Evolutionary conservation across 2,888 invertebrate species (phyloP).

Genomic region (Ethmia dodecea): DNA sequence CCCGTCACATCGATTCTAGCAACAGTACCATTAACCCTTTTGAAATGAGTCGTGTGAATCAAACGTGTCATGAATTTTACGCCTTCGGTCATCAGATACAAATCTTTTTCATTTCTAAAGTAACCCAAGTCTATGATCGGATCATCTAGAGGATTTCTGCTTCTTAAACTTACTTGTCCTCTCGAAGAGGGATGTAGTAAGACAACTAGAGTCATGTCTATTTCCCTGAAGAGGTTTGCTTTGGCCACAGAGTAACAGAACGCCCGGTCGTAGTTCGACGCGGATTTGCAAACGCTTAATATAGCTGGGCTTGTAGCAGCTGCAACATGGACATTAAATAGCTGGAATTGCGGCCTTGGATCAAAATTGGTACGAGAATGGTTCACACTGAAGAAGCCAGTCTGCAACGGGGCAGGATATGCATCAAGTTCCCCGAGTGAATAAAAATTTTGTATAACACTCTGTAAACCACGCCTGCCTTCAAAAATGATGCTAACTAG

Average conservation of each 20-base stretch:
- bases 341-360: constrained; percentile 14
- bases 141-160: constrained; percentile 14
- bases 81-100: constrained; percentile 12
- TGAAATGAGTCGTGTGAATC: constrained; percentile 17
- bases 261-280: constrained; percentile 9
- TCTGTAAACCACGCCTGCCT: constrained; percentile 37
- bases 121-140: constrained; percentile 18
- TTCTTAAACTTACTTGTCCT: constrained; percentile 17
- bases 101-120: constrained; percentile 16
- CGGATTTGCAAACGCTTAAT: constrained; percentile 7
- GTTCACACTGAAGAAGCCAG: constrained; percentile 17
- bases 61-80: constrained; percentile 14
- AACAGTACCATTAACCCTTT: constrained; percentile 14
- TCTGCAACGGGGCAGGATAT: constrained; percentile 16
- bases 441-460: constrained; percentile 25
- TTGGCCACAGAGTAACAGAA: constrained; percentile 15
- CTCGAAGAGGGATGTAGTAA: constrained; percentile 18
- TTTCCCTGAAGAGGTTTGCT: constrained; percentile 14
- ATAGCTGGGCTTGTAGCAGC: constrained; percentile 7
- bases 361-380: constrained; percentile 2
- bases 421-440: constrained; percentile 24
- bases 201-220: constrained; percentile 10
- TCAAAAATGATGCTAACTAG: constrained; percentile 34
- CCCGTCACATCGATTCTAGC: constrained; percentile 39
- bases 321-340: constrained; percentile 13